Conservation (phyloP, 1,140 invertebrate species). For the Zaprionus taronus region DNA sequence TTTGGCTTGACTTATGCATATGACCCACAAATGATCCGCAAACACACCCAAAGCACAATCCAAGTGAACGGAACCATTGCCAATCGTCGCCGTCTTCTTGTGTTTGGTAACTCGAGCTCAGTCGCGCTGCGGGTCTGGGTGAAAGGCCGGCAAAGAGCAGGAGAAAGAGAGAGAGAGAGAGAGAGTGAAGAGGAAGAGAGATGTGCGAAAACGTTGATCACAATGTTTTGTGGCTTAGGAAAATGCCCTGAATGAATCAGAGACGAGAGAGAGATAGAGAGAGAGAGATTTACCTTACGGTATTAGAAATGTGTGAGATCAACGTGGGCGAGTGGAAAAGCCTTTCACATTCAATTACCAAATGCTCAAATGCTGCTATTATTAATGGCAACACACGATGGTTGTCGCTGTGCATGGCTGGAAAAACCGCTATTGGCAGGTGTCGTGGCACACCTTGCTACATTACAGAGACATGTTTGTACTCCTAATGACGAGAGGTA, state of each 20-base stretch:
- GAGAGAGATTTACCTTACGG: conserved; percentile 1
- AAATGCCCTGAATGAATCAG: conserved; percentile 6
- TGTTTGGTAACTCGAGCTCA: conserved; percentile 58
- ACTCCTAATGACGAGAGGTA: conserved; percentile 28
- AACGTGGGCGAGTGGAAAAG: conserved; percentile 38
- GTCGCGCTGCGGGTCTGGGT: conserved; percentile 39
- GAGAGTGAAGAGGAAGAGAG: not conserved
- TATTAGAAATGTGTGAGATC: conserved; percentile 20
- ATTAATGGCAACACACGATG: conserved; percentile 23
- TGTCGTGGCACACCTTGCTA: conserved; percentile 47
- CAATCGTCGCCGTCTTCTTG: conserved; percentile 33
- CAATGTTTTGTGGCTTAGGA: conserved; percentile 15
- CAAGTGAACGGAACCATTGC: conserved; percentile 51
- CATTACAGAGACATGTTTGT: not conserved
- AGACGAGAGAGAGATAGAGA: not conserved
- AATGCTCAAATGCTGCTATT: conserved; percentile 35
- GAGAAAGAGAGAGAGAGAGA: not conserved
- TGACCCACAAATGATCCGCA: conserved; percentile 75
- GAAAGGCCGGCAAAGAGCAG: conserved; percentile 37
- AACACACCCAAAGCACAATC: conserved; percentile 36
- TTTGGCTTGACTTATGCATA: conserved; percentile 47
- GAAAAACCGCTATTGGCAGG: conserved; percentile 35
- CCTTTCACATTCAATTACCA: conserved; percentile 72
- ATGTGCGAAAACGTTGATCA: conserved; percentile 24
- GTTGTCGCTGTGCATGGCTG: conserved; percentile 16